Base-by-base conservation (phyloP, 2,113 vertebrate genomes). In the Hucho hucho region DNA sequence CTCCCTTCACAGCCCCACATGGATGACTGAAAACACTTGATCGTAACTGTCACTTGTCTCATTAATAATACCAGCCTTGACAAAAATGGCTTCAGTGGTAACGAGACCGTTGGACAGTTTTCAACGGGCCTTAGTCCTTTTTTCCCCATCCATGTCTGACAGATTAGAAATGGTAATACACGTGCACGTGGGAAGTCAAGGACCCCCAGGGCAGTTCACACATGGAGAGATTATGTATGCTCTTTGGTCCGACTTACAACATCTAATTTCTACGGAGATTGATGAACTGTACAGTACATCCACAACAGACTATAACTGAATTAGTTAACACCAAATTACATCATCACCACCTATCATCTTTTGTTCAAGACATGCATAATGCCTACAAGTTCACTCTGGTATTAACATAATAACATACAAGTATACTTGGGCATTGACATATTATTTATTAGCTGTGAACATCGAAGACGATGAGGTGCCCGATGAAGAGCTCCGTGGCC, bases 1-100 rank as follows among this genome's bases (percentile, higher is more conserved):
- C n/a, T 26, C 74, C 74, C 63, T 53, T 74, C 59, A n/a, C 70
- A 28, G n/a, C 53, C 69, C 73, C 56, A 83, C 80, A 26, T 24
- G 69, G 65, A 74, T 75, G 64, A 78, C 29, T 66, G 29, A 75
- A 75, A 43, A 75, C 53, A 56, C 53, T 20, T 20, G 16, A 56
- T 56, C 13, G 4, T 4, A 61, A 47, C 25, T 69, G 65, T 68
- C 67, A 78, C 56, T 69, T 70, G 47, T 74, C 61, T 74, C 43
- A 81, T 77, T 65, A 70, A 71, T 68, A 75, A 56, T 37, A 43
- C 20, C 25, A 16, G 47, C 6, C 49, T 6, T 61, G 7, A 59
- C 53, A 13, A 72, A 25, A 70, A 5, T 37, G 29, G 26, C 29
- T n/a, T 43, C 7, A 43, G 2, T 43, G 37, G 37, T 43, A 43